A percentile compares a stretch with the other conserved stretches of the same genome.
Conservation (phyloP, 37 sponge, comb jelly and placozoan genomes). For the Spongilla lacustris region DNA sequence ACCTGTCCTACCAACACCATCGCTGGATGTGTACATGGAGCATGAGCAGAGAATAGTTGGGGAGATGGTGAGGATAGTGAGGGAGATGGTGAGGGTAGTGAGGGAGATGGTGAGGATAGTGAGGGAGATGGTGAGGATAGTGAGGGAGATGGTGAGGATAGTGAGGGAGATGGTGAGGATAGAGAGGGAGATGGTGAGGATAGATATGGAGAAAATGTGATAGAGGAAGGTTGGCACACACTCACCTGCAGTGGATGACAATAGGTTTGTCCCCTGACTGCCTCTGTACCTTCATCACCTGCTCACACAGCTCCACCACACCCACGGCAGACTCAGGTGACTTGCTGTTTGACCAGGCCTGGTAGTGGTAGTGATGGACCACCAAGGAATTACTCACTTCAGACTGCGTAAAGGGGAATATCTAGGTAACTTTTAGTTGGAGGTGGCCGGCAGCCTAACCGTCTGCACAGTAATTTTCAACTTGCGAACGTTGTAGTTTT, state of each 20-base stretch:
- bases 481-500: slow-evolving; percentile 64
- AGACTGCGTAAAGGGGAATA: slow-evolving; percentile 32
- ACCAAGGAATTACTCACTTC: slow-evolving; percentile 23
- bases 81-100: not conserved
- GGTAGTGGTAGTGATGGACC: slow-evolving; percentile 82
- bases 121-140: not conserved
- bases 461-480: slow-evolving; percentile 66
- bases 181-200: not conserved
- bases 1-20: slow-evolving; percentile 89
- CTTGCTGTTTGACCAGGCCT: slow-evolving; percentile 82
- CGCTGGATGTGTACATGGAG: slow-evolving; percentile 63
- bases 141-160: not conserved
- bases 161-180: not conserved
- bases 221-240: not conserved
- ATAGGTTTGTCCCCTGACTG: slow-evolving; percentile 87
- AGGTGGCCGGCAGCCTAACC: slow-evolving; percentile 17
- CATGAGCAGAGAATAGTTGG: no score
- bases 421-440: no score
- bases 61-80: not conserved
- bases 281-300: slow-evolving; percentile 69
- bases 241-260: slow-evolving; percentile 90
- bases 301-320: slow-evolving; percentile 85
- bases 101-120: not conserved
- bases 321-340: slow-evolving; percentile 63
- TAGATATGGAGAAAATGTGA: no score